Evolutionary conservation across 2,888 invertebrate species (phyloP), one percentile per base, ranked within the genome.

Genomic region (Caenorhabditis zanzibari): DNA sequence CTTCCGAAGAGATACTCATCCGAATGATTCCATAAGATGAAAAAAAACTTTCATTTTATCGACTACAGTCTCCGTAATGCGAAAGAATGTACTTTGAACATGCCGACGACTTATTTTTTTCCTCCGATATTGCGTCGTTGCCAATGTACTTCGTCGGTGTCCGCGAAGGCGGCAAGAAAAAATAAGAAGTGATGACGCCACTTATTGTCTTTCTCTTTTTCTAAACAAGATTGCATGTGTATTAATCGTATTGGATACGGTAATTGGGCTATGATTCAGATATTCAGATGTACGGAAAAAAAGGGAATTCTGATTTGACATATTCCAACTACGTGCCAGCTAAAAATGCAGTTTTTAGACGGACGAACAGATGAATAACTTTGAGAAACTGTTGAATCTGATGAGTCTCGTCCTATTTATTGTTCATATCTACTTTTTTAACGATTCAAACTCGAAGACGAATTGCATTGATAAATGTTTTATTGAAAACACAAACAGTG

Each of bases 221-320:
- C 28, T 16, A 59, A 71, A 71, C 59, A 71, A 44, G 58, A 71
- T 71, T 44, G 10, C 32, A 47, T 72, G 72, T 72, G 72, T 72
- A 59, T 72, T 72, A 59, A 59, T 59, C 59, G 32, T 5, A 63
- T 47, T 24, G 63, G 44, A 44, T 63, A 56, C 58, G 52, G 54
- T 56, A 69, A 10, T 24, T 24, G 19, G 54, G 32, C 7, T 41
- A 22, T 14, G 41, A 61, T 38, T 61, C 24, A 12, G 38, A 38
- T 38, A 38, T 38, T 6, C 12, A 28, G 16, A 26, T 14, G 14
- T 28, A 4, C 19, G 28, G 56, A 59, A 32, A n/a, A 59, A 26
- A 16, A 12, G 58, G 16, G 16, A 58, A 35, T 61, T 22, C n/a
- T 47, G 16, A 47, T n/a, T 14, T 47, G 47, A 14, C 14, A n/a